These are phyloP conservation scores for Cataglyphis livida DNA, from an alignment of 2,888 invertebrate genomes.

Conservation along the genomic window DNA sequence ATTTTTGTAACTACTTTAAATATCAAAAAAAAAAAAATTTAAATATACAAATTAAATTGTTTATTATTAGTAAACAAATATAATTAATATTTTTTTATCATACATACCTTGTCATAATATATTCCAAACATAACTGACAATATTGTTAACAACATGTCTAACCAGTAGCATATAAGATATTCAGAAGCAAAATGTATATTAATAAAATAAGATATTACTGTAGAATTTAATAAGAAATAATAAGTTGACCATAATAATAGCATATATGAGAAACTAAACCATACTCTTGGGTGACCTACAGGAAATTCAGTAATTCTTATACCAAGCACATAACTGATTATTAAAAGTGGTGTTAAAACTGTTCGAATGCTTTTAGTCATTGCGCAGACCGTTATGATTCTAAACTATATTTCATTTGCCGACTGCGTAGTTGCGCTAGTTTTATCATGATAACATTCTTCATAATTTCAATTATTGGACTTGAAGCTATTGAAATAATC, in stretches of 20 bases:
- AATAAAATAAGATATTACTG: not conserved
- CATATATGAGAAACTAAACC: not conserved
- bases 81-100: not conserved
- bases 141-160: not conserved
- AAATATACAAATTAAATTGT: not conserved
- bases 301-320: conserved; percentile 10
- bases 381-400: not conserved
- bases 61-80: not conserved
- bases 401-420: not conserved
- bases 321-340: not conserved
- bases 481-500: not conserved
- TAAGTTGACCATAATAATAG: not conserved
- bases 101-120: conserved; percentile 8
- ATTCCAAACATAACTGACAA: not conserved
- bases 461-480: not conserved
- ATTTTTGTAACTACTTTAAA: not conserved
- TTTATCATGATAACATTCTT: not conserved
- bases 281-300: not conserved
- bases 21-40: not conserved
- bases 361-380: conserved; percentile 4
- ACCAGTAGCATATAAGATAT: not conserved
- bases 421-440: not conserved
- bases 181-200: not conserved
- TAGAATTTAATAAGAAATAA: not conserved
- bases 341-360: conserved; percentile 12